phyloP scores from a whole-genome alignment of 2,888 invertebrate species.

The Argyresthia albistria region DNA sequence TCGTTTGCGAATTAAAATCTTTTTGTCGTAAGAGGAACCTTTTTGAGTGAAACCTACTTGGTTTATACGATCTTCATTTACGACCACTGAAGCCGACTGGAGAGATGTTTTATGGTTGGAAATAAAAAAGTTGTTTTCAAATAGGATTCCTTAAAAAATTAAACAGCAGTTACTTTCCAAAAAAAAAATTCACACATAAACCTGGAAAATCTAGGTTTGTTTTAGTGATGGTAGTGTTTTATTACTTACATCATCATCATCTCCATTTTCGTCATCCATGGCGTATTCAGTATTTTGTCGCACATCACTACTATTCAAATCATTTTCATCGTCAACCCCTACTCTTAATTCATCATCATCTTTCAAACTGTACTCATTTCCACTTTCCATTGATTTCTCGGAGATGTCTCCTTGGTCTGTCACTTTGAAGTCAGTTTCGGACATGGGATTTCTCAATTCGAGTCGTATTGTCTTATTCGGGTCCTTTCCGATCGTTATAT shows the following conservation, averaged over 20 bases:
- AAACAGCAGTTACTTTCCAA: no score
- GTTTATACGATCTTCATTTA: no score
- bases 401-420: conserved; percentile 12
- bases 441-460: conserved; percentile 29
- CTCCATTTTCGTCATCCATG: conserved; percentile 17
- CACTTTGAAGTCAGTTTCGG: conserved; percentile 20
- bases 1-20: no score
- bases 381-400: not conserved
- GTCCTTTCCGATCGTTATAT: conserved; percentile 39
- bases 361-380: not conserved
- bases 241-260: conserved; percentile 34
- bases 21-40: no score
- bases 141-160: no score
- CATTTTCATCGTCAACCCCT: not conserved
- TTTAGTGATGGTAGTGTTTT: no score
- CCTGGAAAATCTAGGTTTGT: no score
- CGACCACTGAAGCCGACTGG: no score
- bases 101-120: no score
- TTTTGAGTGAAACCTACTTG: no score
- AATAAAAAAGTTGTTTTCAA: no score
- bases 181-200: no score
- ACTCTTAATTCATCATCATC: not conserved
- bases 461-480: conserved; percentile 41
- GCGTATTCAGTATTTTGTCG: conserved; percentile 21
- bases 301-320: conserved; percentile 15